Conservation (phyloP, 2,888 invertebrate genomes). For the Agrotis clavis region DNA sequence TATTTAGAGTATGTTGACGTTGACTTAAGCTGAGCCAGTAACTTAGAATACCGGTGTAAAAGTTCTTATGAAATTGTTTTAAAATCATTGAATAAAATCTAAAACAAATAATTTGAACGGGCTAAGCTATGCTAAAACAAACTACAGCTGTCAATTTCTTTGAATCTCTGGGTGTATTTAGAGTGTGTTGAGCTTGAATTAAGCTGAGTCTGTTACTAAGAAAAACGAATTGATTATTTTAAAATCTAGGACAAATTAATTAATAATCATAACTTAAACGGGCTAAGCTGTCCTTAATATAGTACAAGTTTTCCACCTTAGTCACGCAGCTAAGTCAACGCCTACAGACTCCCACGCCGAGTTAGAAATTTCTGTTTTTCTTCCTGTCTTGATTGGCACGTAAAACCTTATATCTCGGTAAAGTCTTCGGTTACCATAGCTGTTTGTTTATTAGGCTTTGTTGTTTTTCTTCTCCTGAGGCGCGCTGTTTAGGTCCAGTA, state of each 20-base stretch:
- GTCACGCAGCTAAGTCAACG: not conserved
- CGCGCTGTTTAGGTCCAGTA: too few species aligned
- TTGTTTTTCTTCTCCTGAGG: not conserved
- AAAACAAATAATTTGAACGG: not conserved
- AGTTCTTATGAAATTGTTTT: not conserved
- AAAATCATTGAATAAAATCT: too few species aligned
- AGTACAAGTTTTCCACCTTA: not conserved
- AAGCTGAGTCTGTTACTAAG: too few species aligned
- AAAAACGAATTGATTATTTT: too few species aligned
- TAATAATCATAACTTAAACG: not conserved
- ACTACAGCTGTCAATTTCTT: too few species aligned
- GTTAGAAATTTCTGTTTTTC: not conserved
- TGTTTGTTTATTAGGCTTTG: not conserved
- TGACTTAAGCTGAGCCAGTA: too few species aligned
- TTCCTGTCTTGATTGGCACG: not conserved
- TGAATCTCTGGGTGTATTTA: too few species aligned
- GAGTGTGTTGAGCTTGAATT: too few species aligned
- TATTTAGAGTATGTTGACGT: too few species aligned
- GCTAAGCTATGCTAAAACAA: too few species aligned
- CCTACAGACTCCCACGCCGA: conserved; percentile 4
- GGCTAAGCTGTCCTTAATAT: not conserved
- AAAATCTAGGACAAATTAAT: too few species aligned
- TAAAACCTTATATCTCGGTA: not conserved
- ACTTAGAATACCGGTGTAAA: too few species aligned
- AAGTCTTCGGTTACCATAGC: not conserved